Evolutionary conservation across 1,140 invertebrate species (phyloP), one percentile per base, ranked within the genome.

Genomic region (Orius insidiosus): DNA sequence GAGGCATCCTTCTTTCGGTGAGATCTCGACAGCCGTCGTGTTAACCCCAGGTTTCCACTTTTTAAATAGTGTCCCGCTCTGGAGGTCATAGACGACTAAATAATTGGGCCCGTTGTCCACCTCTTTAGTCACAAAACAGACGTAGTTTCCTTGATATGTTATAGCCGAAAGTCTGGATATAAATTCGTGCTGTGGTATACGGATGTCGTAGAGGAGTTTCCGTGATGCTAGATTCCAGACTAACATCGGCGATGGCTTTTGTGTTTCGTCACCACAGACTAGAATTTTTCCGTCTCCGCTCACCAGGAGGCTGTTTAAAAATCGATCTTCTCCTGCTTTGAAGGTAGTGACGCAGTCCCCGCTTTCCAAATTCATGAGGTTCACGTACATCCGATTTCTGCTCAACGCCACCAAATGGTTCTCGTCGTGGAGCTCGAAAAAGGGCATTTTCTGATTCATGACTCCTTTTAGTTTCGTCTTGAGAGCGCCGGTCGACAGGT

Each of bases 381-480:
- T 87, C 34, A 89, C 83, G 60, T 88, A 87, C 84, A 90, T 88
- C 50, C 85, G 61, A 63, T 88, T 88, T 34, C 85, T 66, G 1
- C 83, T 84, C 10, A 90, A 64, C 10, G 82, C 76, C 9, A 88
- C 84, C 38, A 86, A 63, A 60, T 86, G 83, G 13, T 74, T 71
- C 34, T 72, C 60, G 64, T 84, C 80, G 59, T 87, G 81, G 4
- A 86, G 68, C 2, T 82, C 84, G 64, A 79, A 89, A 60, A 75
- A 87, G 31, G 85, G 82, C 84, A 88, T 86, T 63, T 87, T 86
- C 58, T 88, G 83, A 66, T 88, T 88, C 81, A 90, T 87, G 2
- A 88, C 83, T 31, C 85, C 76, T 58, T 86, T 85, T 7, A 89
- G 60, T 49, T 84, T 76, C 6, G 74, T 75, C 30, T 80, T 52